Base-by-base conservation (phyloP, 1,140 invertebrate species). In the Chionoecetes opilio region DNA sequence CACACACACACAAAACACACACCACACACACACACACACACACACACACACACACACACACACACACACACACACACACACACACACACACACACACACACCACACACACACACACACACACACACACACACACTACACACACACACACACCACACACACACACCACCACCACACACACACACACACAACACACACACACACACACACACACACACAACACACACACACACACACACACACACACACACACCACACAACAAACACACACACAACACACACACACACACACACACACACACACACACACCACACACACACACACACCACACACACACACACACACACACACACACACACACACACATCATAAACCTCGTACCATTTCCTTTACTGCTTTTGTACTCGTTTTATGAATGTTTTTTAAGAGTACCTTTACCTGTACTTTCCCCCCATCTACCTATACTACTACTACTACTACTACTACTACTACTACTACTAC, bases 401-500 rank as follows among this genome's bases (percentile, higher is more conserved):
- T 75, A 75, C 63, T 75, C n/a, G 2, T 75, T 75, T 75, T 75
- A 75, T 8, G 63, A 75, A 8, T 1, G 2, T 75, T 75, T 75
- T 75, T n/a, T 0, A 14, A 86, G 85, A 86, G 32, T 11, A 84
- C 82, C 26, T 84, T 75, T n/a, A 75, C 21, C 21, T 86, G 32
- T 34, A 34, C 46, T 38, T 38, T 26, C 32, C 63, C 82, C 26
- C n/a, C 26, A 14, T 5, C 82, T 14, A 8, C 1, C 82, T n/a
- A n/a, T 37, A 37, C 84, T 37, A 86, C 34, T 63, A 63, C 84
- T 86, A 86, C 85, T 38, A 86, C 32, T 38, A 34, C 85, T 86
- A 86, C 63, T 75, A 86, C 85, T 38, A 86, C 85, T 38, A 86
- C 85, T 35, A 86, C 85, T 75, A 75, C n/a, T 75, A 75, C 63